Base-by-base conservation (phyloP, 2,888 invertebrate genomes). In the Vesta saturnalis region DNA sequence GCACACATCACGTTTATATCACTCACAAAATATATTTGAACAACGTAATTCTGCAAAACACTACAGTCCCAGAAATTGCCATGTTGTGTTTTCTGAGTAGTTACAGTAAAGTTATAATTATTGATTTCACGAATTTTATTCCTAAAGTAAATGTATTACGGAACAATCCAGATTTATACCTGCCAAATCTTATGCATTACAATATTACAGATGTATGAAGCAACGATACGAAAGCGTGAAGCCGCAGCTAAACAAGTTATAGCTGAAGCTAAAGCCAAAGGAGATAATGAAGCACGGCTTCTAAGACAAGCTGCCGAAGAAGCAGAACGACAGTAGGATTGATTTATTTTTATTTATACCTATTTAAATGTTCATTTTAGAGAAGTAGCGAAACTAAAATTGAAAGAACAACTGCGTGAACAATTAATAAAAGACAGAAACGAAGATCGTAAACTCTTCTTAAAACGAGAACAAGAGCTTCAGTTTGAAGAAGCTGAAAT, bases 241-340 rank as follows among this genome's bases (percentile, higher is more conserved):
- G 75, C 78, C n/a, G 86, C 88, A 70, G 86, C 87, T 60, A 74
- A 81, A 55, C 80, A 83, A 66, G 74, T 88, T 68, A 83, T 83
- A 57, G 83, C 83, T 0, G 84, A 86, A 0, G 84, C 85, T 22
- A 83, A 84, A 12, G 83, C 79, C 19, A 84, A 85, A 0, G 83
- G 83, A 0, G 81, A 78, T 0, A 79, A 80, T 54, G 89, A 89
- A 39, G 83, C 85, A 15, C 85, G 82, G n/a, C 84, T 84, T 0
- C 75, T 87, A 0, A 81, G 85, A 14, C 87, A 86, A 30, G 89
- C 88, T 12, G 74, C 86, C 21, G 82, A 80, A 12, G 87, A 89
- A 79, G 80, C 80, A 75, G 84, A 83, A 6, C 77, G 81, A 12
- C 79, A 80, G 76, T 84, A 82, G 73, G 30, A 2, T 22, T 8